Conservation (phyloP, 1,140 invertebrate genomes). For the Paraescarpia echinospica region DNA sequence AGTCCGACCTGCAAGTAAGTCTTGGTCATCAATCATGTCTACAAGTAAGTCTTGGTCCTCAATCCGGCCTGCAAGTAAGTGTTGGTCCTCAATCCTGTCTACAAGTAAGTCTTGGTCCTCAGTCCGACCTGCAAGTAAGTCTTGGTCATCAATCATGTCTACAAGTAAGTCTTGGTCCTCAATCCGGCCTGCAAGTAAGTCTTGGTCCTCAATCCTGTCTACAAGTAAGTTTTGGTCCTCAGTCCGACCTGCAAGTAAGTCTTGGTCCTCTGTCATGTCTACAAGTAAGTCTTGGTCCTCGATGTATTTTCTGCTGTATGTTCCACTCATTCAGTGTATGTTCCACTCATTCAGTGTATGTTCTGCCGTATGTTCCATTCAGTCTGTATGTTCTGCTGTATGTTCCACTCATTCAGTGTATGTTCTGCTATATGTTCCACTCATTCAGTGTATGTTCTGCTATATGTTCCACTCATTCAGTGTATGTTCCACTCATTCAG, state of each 20-base stretch:
- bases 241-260: too few relatives aligned
- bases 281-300: too few relatives aligned
- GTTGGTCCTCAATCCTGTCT: constrained; percentile 75
- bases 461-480: too few relatives aligned
- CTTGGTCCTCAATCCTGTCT: too few relatives aligned
- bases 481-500: background rate
- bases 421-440: background rate
- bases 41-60: background rate
- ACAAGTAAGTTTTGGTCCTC: too few relatives aligned
- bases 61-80: constrained; percentile 80
- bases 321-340: too few relatives aligned
- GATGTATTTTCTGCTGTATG: too few relatives aligned
- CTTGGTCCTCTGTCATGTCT: too few relatives aligned
- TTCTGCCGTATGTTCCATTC: background rate
- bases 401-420: constrained; percentile 94
- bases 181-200: too few relatives aligned
- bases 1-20: background rate
- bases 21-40: background rate
- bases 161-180: too few relatives aligned
- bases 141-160: background rate
- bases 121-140: too few relatives aligned
- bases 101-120: too few relatives aligned
- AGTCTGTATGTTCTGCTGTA: constrained; percentile 52
- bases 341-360: background rate
- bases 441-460: background rate